These are phyloP conservation scores for Turritopsis dohrnii DNA, from an alignment of 30 jellyfish, hydroid and myxozoan species.

Conservation along the genomic window DNA sequence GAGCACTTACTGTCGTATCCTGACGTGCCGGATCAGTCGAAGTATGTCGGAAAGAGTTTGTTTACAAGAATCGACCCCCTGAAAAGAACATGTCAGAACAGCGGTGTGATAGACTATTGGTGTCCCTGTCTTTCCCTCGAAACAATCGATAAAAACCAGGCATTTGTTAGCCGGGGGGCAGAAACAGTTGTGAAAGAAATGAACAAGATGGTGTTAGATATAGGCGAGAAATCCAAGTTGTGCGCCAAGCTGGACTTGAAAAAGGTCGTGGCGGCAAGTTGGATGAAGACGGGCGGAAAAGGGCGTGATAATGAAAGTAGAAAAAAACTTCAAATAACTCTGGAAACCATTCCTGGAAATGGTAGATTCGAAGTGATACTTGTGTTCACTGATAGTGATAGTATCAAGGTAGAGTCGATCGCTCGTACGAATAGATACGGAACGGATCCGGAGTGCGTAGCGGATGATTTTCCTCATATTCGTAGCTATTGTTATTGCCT, in stretches of 20 bases:
- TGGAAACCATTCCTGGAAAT: neutral
- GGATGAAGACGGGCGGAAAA: neutral
- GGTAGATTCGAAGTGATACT: neutral
- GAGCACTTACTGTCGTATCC: slow-evolving; percentile 49
- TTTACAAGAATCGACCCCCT: slow-evolving; percentile 43
- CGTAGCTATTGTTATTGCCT: neutral
- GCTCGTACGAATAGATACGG: neutral
- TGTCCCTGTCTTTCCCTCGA: slow-evolving; percentile 65
- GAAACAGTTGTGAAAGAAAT: slow-evolving; percentile 36
- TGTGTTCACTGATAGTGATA: neutral
- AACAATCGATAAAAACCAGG: slow-evolving; percentile 13
- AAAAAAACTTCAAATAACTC: neutral
- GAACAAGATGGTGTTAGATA: slow-evolving; percentile 10
- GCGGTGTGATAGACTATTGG: slow-evolving; percentile 72
- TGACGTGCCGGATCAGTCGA: neutral
- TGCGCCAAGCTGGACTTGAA: neutral
- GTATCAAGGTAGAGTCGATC: neutral
- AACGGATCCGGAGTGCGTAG: neutral
- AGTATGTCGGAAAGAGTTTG: slow-evolving; percentile 53
- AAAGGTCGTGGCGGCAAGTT: neutral
- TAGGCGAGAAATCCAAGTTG: neutral
- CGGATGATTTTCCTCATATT: neutral
- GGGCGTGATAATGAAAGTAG: neutral
- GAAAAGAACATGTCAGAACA: slow-evolving; percentile 45
- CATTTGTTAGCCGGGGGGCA: slow-evolving; percentile 27